phyloP scores from a whole-genome alignment of 2,113 vertebrate genomes.

The Gulo gulo region DNA sequence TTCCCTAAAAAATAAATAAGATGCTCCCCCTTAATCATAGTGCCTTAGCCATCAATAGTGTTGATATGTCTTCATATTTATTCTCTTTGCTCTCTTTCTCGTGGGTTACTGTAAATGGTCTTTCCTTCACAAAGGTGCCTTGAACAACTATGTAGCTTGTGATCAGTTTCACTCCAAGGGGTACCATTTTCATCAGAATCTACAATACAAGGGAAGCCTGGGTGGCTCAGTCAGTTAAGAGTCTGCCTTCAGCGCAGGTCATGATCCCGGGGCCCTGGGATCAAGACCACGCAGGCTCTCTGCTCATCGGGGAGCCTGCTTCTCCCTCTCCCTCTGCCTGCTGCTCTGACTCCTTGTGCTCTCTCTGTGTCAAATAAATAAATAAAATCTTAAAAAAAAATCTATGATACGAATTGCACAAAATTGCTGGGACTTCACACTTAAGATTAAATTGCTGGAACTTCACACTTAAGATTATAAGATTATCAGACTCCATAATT shows the following conservation, averaged over 20 bases:
- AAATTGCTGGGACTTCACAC: neutral
- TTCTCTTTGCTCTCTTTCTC: neutral
- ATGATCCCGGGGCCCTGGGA: neutral
- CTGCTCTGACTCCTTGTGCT: neutral
- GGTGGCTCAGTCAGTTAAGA: neutral
- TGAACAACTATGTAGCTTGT: neutral
- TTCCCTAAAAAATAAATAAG: neutral
- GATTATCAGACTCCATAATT: too few species aligned
- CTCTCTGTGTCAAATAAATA: neutral
- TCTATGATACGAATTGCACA: neutral
- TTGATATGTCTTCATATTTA: neutral
- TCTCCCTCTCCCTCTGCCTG: neutral
- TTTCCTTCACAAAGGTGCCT: neutral
- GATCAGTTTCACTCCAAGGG: neutral
- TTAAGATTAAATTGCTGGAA: neutral
- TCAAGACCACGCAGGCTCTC: neutral
- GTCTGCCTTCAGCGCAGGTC: neutral
- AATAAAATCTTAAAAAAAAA: neutral
- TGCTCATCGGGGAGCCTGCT: neutral
- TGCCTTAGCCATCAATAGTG: too few species aligned
- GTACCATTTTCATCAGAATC: neutral
- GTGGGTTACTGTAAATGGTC: neutral
- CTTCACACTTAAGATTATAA: neutral
- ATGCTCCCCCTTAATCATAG: neutral
- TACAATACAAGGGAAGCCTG: neutral